Conservation (phyloP, 2,113 vertebrate genomes). For the Herpetotheres cachinnans region DNA sequence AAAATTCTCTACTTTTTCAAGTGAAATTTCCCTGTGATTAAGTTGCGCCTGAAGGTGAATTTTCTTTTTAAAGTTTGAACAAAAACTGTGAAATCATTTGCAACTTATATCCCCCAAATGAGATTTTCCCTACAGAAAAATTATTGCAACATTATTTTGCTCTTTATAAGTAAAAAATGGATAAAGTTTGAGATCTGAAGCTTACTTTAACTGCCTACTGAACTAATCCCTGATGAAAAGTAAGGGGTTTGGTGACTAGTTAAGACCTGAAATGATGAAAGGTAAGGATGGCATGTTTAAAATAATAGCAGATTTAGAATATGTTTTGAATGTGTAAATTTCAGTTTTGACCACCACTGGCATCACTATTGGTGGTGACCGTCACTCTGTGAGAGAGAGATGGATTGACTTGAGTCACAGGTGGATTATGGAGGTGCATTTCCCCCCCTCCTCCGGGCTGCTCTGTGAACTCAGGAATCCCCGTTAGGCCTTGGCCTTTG, state of each 20-base stretch:
- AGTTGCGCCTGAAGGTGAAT: not conserved
- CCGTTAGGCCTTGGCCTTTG: no score
- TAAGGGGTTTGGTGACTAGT: not conserved
- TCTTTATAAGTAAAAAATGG: not conserved
- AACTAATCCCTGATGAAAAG: not conserved
- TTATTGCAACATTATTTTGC: not conserved
- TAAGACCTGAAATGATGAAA: not conserved
- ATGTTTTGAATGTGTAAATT: not conserved
- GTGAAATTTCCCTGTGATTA: constrained; percentile 9
- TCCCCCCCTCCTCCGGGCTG: no score
- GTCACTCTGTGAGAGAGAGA: no score
- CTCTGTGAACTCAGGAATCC: no score
- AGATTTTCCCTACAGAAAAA: not conserved
- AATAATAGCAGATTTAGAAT: not conserved
- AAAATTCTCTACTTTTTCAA: not conserved
- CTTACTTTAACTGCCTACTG: not conserved
- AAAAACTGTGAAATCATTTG: constrained; percentile 2
- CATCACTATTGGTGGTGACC: not conserved
- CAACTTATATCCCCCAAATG: not conserved
- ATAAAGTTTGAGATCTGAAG: not conserved
- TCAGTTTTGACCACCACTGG: not conserved
- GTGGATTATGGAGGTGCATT: no score
- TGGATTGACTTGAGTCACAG: no score
- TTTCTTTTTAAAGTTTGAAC: constrained; percentile 7
- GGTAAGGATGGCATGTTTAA: not conserved